phyloP scores from a whole-genome alignment of 1,140 invertebrate genomes.

The Batillaria attramentaria region DNA sequence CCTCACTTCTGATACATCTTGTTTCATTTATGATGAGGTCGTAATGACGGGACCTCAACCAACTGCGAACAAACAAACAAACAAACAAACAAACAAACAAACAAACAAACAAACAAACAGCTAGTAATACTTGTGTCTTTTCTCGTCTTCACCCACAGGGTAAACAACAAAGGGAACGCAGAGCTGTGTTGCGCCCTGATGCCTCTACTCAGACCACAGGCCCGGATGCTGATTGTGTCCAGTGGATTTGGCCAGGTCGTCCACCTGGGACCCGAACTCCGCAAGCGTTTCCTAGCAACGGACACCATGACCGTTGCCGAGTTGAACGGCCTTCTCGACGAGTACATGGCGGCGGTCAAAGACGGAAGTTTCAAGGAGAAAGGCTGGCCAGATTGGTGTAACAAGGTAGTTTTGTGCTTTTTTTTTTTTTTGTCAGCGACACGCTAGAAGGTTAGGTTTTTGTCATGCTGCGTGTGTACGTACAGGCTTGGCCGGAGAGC shows the following conservation, averaged over 20 bases:
- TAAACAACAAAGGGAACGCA: conserved; percentile 41
- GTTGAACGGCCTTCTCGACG: conserved; percentile 29
- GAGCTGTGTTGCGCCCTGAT: conserved; percentile 39
- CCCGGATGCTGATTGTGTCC: conserved; percentile 36
- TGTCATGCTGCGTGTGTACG: too few relatives aligned
- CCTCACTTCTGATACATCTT: too few relatives aligned
- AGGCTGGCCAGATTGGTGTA: conserved; percentile 43
- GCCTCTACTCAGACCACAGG: conserved; percentile 38
- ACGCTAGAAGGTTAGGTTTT: too few relatives aligned
- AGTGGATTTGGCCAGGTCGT: conserved; percentile 36
- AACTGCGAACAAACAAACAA: too few relatives aligned
- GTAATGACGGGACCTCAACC: too few relatives aligned
- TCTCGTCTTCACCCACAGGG: too few relatives aligned
- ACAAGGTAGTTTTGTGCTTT: background rate
- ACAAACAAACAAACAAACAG: too few relatives aligned
- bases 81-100: too few relatives aligned
- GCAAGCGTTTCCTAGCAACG: conserved; percentile 12
- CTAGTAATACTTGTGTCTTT: background rate
- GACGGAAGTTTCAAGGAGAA: conserved; percentile 23
- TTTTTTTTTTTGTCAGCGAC: too few relatives aligned
- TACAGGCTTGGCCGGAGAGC: too few relatives aligned
- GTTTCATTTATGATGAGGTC: too few relatives aligned
- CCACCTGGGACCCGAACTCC: conserved; percentile 19
- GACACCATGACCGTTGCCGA: conserved; percentile 27
- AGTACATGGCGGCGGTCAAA: conserved; percentile 38